phyloP scores from a whole-genome alignment of 2,113 vertebrate genomes.

The Sitta europaea region DNA sequence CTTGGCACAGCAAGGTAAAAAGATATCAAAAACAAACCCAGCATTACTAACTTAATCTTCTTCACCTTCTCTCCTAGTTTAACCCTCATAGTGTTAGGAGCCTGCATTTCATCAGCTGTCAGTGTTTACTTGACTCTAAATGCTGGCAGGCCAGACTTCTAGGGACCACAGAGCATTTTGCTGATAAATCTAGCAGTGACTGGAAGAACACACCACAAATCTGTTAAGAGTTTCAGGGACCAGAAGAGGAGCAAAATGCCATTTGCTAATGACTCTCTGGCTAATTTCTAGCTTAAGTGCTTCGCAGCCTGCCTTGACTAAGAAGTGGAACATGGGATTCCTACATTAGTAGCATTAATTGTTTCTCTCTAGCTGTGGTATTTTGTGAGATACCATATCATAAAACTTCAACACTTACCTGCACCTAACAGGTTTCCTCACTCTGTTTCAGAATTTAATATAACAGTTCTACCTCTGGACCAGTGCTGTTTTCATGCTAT shows the following conservation, averaged over 20 bases:
- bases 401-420: background rate
- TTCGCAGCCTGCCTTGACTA: background rate
- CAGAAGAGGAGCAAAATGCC: background rate
- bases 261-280: background rate
- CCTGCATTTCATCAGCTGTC: background rate
- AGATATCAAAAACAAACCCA: background rate
- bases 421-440: background rate
- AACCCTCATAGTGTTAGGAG: background rate
- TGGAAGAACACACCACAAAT: background rate
- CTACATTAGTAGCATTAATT: background rate
- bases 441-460: background rate
- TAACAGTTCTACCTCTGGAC: background rate
- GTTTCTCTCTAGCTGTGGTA: background rate
- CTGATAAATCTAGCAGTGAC: background rate
- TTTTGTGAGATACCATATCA: background rate
- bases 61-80: background rate
- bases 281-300: background rate
- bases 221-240: background rate
- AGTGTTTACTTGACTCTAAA: background rate
- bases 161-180: background rate
- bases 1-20: constrained; percentile 8
- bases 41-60: background rate
- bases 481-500: background rate
- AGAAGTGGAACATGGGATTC: background rate
- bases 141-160: background rate